Percentiles rank a stretch among this genome's conserved stretches.
Evolutionary conservation across 2,113 vertebrate species (phyloP).

Genomic region (Neopipo cinnamomea): DNA sequence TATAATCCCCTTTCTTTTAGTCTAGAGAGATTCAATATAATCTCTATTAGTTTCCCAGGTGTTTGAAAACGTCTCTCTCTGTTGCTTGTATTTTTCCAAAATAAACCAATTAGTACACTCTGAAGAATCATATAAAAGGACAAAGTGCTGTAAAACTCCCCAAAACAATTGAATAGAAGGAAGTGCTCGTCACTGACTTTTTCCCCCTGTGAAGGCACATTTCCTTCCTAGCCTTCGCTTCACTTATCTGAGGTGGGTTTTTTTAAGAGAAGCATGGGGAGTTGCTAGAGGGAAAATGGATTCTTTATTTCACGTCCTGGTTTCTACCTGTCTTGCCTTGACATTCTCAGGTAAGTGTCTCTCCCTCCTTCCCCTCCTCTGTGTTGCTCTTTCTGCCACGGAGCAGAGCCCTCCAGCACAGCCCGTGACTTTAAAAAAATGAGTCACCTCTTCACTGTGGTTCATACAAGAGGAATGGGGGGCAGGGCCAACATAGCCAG

Average conservation of each 20-base stretch:
- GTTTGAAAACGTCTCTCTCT: constrained; percentile 10
- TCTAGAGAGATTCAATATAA: neutral
- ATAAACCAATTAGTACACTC: constrained; percentile 72
- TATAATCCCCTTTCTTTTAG: constrained; percentile 14
- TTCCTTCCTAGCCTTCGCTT: constrained; percentile 84
- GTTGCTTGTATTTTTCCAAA: constrained; percentile 57
- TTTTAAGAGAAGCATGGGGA: constrained; percentile 73
- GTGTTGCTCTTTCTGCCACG: neutral
- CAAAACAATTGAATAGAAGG: constrained; percentile 91
- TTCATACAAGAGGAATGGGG: constrained; percentile 21
- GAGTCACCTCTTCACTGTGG: neutral
- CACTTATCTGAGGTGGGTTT: constrained; percentile 78
- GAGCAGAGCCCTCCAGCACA: neutral
- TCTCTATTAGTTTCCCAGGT: neutral
- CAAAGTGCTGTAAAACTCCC: constrained; percentile 77
- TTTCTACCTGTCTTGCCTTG: constrained; percentile 75
- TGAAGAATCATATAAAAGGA: constrained; percentile 73
- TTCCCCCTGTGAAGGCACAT: constrained; percentile 83
- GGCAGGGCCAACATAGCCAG: constrained; percentile 28
- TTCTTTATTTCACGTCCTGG: constrained; percentile 69
- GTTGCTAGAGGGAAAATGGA: constrained; percentile 84
- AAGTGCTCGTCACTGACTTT: constrained; percentile 86
- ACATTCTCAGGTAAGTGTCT: constrained; percentile 74
- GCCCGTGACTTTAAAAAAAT: neutral
- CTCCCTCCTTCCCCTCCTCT: neutral